A percentile compares a stretch with the other conserved stretches of the same genome.
Conservation (phyloP, 2,113 vertebrate genomes). For the Sialia sialis region DNA sequence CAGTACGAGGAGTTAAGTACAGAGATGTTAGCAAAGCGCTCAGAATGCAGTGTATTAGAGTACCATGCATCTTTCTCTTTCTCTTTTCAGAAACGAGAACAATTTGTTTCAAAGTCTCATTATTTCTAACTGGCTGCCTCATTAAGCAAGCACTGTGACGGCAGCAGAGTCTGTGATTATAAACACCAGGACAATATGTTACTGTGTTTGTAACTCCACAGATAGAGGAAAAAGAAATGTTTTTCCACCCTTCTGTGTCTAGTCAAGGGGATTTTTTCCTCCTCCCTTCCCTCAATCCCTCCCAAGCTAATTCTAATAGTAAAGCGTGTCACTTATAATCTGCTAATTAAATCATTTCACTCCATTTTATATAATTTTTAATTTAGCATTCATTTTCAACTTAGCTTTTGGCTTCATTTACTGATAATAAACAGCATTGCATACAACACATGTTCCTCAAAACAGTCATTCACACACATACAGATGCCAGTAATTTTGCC, state of each 20-base stretch:
- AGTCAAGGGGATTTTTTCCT: neutral
- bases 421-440: conserved; percentile 81
- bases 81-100: conserved; percentile 48
- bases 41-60: neutral
- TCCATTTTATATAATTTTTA: conserved; percentile 82
- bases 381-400: conserved; percentile 84
- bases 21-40: neutral
- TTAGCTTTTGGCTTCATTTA: conserved; percentile 82
- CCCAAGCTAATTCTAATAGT: conserved; percentile 65
- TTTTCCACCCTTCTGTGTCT: conserved; percentile 50
- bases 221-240: conserved; percentile 50
- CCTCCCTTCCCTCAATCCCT: conserved; percentile 18
- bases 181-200: conserved; percentile 65
- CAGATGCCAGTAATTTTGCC: conserved; percentile 75
- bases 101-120: conserved; percentile 66
- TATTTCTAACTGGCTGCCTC: conserved; percentile 66
- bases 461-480: conserved; percentile 72
- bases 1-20: neutral
- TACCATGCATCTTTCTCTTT: neutral
- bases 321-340: conserved; percentile 71
- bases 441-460: conserved; percentile 77
- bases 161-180: conserved; percentile 62
- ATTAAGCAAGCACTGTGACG: conserved; percentile 63
- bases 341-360: conserved; percentile 82
- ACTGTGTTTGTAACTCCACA: conserved; percentile 47